Conservation (phyloP, 2,888 invertebrate species). For the Thyatira batis region DNA sequence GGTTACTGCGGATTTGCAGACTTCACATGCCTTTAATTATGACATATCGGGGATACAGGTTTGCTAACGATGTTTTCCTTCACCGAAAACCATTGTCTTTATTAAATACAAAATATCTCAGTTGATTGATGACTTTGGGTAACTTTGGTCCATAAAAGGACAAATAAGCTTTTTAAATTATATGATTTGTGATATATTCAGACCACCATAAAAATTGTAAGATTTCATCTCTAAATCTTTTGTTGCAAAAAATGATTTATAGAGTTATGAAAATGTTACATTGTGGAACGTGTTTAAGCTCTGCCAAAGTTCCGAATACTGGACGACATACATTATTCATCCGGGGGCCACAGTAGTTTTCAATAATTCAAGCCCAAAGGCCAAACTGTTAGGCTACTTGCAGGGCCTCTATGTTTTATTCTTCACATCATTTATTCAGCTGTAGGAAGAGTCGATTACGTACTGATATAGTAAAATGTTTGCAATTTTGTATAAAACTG, state of each 20-base stretch:
- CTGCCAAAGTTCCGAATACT: slow-evolving; percentile 28
- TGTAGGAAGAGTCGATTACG: slow-evolving; percentile 28
- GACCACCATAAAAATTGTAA: too few relatives aligned
- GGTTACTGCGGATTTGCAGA: too few relatives aligned
- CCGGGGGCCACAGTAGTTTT: slow-evolving; percentile 21
- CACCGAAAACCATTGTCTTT: too few relatives aligned
- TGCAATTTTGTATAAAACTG: neutral
- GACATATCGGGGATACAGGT: too few relatives aligned
- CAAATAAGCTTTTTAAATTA: too few relatives aligned
- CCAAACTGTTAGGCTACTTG: slow-evolving; percentile 24
- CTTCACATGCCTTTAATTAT: too few relatives aligned
- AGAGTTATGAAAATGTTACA: neutral
- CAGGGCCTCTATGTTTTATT: slow-evolving; percentile 34
- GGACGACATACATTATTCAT: slow-evolving; percentile 35
- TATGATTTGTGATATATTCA: too few relatives aligned
- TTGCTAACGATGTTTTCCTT: too few relatives aligned
- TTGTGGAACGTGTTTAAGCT: slow-evolving; percentile 24
- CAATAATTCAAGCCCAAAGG: slow-evolving; percentile 31
- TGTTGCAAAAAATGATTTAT: slow-evolving; percentile 2
- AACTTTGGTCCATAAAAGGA: too few relatives aligned
- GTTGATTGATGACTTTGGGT: too few relatives aligned
- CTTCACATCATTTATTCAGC: slow-evolving; percentile 34
- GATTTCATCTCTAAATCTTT: neutral
- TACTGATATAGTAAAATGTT: slow-evolving; percentile 3
- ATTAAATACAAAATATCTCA: too few relatives aligned